phyloP scores from a whole-genome alignment of 2,797 vertebrate species.

The Lates japonicus region DNA sequence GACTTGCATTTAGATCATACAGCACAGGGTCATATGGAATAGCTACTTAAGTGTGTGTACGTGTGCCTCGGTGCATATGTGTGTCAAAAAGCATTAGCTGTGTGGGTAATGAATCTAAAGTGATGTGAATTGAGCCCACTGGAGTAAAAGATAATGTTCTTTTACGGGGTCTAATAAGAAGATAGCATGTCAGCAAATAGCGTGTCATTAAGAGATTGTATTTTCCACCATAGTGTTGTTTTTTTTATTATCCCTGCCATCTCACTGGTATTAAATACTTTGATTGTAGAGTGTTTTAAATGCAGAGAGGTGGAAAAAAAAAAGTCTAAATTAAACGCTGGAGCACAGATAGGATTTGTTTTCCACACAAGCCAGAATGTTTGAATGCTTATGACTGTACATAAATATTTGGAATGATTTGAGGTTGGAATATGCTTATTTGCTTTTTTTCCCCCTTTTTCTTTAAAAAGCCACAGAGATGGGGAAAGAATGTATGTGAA shows the following conservation, averaged over 20 bases:
- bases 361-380: slow-evolving; percentile 66
- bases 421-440: slow-evolving; percentile 76
- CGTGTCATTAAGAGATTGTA: slow-evolving; percentile 69
- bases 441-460: slow-evolving; percentile 19
- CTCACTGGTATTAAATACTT: slow-evolving; percentile 54
- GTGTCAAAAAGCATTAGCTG: slow-evolving; percentile 53
- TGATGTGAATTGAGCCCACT: slow-evolving; percentile 34
- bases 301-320: slow-evolving; percentile 5
- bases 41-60: slow-evolving; percentile 27
- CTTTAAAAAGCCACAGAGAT: slow-evolving; percentile 44
- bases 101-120: slow-evolving; percentile 42
- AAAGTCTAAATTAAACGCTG: slow-evolving; percentile 33
- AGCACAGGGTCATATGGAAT: slow-evolving; percentile 39
- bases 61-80: slow-evolving; percentile 41
- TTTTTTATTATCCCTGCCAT: slow-evolving; percentile 22
- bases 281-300: slow-evolving; percentile 69
- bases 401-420: slow-evolving; percentile 77
- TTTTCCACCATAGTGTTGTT: slow-evolving; percentile 39
- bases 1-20: slow-evolving; percentile 47
- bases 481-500: slow-evolving; percentile 69
- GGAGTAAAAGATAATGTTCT: slow-evolving; percentile 47
- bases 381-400: slow-evolving; percentile 66
- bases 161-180: slow-evolving; percentile 23
- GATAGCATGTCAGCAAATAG: slow-evolving; percentile 54
- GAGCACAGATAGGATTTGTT: slow-evolving; percentile 49